Conservation (phyloP, 35 echinoderm and acorn worm genomes). For the Ptychodera flava region DNA sequence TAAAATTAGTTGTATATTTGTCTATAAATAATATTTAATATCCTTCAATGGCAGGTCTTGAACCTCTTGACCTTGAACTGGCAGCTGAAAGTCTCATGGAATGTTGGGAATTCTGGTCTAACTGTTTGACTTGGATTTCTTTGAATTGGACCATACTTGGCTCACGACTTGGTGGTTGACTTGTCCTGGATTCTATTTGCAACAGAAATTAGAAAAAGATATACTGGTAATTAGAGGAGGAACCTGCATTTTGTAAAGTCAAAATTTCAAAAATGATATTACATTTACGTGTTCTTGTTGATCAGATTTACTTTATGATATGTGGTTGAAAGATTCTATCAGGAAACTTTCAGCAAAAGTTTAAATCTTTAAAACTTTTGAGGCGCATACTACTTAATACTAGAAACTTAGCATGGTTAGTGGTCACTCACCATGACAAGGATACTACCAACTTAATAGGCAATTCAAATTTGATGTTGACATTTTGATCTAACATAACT, state of each 20-base stretch:
- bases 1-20: too few species aligned
- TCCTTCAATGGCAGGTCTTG: neutral
- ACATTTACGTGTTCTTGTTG: too few species aligned
- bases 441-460: neutral
- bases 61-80: neutral
- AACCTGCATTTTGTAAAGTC: too few species aligned
- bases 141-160: slow-evolving; percentile 22
- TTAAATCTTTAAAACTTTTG: too few species aligned
- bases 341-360: too few species aligned
- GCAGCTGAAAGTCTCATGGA: slow-evolving; percentile 15
- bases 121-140: slow-evolving; percentile 72
- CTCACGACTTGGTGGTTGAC: neutral
- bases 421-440: neutral
- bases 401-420: neutral
- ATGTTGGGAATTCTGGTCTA: slow-evolving; percentile 78
- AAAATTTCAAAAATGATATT: too few species aligned
- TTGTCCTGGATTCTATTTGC: neutral
- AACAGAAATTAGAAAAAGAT: neutral
- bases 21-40: too few species aligned
- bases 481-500: neutral
- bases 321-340: too few species aligned
- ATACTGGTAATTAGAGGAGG: neutral
- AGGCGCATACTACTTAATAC: slow-evolving; percentile 11
- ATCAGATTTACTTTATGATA: too few species aligned
- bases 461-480: neutral